A percentile compares a stretch with the other conserved stretches of the same genome.
phyloP scores from a whole-genome alignment of 2,888 invertebrate genomes.

The Microctonus hyperodae region DNA sequence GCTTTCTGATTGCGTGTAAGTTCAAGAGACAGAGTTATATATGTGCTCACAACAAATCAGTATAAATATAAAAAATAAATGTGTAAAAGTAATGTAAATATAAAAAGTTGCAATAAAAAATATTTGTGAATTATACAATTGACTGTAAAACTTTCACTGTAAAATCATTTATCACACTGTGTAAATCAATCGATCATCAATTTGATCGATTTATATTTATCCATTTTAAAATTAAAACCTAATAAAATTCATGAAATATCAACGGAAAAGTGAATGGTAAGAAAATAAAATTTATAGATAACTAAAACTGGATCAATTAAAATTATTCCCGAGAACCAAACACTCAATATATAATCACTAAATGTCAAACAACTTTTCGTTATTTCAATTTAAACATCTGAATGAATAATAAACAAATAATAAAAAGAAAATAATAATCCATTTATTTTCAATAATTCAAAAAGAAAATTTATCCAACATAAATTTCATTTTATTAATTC shows the following conservation, averaged over 20 bases:
- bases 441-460: background rate
- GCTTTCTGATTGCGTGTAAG: background rate
- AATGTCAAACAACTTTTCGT: constrained; percentile 1
- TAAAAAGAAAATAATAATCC: background rate
- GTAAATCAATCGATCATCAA: background rate
- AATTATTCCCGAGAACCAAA: background rate
- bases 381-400: background rate
- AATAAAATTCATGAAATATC: background rate
- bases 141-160: background rate
- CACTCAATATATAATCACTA: background rate
- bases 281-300: background rate
- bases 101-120: background rate
- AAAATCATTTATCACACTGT: background rate
- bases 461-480: constrained; percentile 15
- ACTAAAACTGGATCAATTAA: constrained; percentile 2
- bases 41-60: background rate
- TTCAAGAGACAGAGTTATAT: background rate
- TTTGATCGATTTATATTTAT: background rate
- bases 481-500: background rate
- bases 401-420: constrained; percentile 35
- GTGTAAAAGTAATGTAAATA: background rate
- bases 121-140: background rate
- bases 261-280: background rate
- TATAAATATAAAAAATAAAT: background rate
- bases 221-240: background rate